Evolutionary conservation across 1,140 invertebrate genomes (phyloP).

Genomic region (Polypedilum pembai): DNA sequence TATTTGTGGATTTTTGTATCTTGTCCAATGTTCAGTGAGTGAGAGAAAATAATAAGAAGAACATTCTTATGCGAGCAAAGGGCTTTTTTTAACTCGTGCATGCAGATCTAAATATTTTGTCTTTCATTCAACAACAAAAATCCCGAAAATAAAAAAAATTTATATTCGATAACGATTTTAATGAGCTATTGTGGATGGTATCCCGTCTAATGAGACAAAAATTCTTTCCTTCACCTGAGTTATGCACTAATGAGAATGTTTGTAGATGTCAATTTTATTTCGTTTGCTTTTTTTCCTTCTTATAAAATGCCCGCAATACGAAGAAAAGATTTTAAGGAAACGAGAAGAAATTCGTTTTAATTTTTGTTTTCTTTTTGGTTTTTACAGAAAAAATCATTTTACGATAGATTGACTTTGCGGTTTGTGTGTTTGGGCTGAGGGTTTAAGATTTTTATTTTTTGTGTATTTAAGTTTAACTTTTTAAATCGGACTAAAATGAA

Average conservation of each 20-base stretch:
- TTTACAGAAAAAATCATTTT: background rate
- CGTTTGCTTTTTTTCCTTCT: background rate
- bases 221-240: background rate
- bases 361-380: background rate
- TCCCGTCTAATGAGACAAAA: conserved; percentile 15
- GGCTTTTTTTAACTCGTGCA: background rate
- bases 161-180: background rate
- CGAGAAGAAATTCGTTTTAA: background rate
- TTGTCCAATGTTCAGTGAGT: background rate
- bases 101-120: background rate
- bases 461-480: no score
- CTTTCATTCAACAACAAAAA: conserved; percentile 3
- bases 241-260: conserved; percentile 18
- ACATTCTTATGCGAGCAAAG: background rate
- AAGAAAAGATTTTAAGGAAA: background rate
- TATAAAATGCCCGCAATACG: background rate
- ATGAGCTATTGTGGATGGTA: conserved; percentile 16
- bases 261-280: conserved; percentile 14
- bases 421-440: background rate
- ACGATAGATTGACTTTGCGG: conserved; percentile 10
- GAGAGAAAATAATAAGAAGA: background rate
- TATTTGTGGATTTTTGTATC: conserved; percentile 18
- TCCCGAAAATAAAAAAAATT: background rate
- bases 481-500: no score
- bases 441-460: background rate